phyloP scores from a whole-genome alignment of 1,140 invertebrate genomes.

The Platorchestia sp. region DNA sequence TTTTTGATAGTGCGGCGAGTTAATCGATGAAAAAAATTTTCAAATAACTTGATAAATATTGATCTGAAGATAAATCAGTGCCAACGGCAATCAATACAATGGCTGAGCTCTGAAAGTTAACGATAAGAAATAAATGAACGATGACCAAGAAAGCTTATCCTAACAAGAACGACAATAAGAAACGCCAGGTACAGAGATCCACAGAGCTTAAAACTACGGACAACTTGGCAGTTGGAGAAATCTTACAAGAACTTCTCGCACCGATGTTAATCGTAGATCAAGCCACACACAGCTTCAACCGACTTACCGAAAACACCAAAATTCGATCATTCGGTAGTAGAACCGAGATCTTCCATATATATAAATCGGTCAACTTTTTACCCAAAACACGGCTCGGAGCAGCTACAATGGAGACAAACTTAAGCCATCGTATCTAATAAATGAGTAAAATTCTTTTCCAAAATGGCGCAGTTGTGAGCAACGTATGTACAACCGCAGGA shows the following conservation, averaged over 20 bases:
- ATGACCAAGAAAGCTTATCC: background rate
- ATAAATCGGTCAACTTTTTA: background rate
- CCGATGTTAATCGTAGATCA: background rate
- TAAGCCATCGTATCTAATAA: background rate
- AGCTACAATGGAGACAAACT: background rate
- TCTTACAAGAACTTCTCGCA: background rate
- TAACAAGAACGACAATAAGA: constrained; percentile 18
- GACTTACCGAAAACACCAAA: background rate
- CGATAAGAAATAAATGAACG: background rate
- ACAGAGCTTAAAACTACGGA: constrained; percentile 5
- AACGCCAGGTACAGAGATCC: constrained; percentile 43
- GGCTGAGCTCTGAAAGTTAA: background rate
- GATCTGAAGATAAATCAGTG: background rate
- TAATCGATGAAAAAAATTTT: background rate
- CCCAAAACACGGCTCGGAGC: background rate
- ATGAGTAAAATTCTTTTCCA: background rate
- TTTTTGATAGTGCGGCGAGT: background rate
- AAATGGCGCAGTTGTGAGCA: background rate
- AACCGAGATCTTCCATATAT: background rate
- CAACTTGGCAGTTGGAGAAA: constrained; percentile 15
- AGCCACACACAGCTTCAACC: background rate
- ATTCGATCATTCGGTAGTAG: background rate
- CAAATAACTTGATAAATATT: background rate
- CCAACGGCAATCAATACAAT: background rate
- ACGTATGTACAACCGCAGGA: background rate